Evolutionary conservation across 1,140 invertebrate genomes (phyloP), one percentile per base, ranked within the genome.

Genomic region (Drosophila eugracilis): DNA sequence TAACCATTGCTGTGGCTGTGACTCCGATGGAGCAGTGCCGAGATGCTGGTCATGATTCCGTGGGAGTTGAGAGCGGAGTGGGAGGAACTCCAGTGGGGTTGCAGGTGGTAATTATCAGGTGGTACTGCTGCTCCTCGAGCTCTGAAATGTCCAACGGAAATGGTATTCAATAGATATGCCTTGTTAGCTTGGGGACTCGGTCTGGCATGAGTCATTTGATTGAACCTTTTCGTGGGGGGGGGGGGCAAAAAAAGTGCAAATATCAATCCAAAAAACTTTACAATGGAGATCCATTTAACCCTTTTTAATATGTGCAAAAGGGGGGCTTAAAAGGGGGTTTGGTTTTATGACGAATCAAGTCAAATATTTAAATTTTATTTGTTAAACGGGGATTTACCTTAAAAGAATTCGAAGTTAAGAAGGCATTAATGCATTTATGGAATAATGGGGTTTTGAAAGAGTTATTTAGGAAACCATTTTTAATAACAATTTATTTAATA

Each of bases 101-200:
- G 63, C 75, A 85, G 76, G 67, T 85, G 66, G 75, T 84, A 57
- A 67, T 67, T 67, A 65, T 57, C 48, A 77, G 58, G 72, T 83
- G 65, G 72, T 21, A 50, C 53, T 53, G 36, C 28, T 30, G 67
- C 37, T 72, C 49, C 36, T 73, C 19, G 37, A 37, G 41, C 55
- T 41, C 81, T 83, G 83, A 39, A 86, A 88, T 86, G 59, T 62
- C 78, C 78, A 81, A 75, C 62, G 77, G 63, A 78, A 81, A 88
- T 74, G 54, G 62, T 66, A 62, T 78, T 88, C 83, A 86, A 86
- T 86, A 80, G 81, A 81, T 55, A 86, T 58, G 59, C 81, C 75
- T 86, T 85, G 80, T 88, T 60, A 52, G 44, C 58, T 41, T 24
- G 19, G 34, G 50, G 26, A 45, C 21, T 15, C 30, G 28, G 36